Evolutionary conservation across 2,113 vertebrate genomes (phyloP).

Genomic region (human (Homo sapiens)): GRCh38 chr3:135848001-135848500

Average conservation of each 20-base stretch:
- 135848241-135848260: background rate
- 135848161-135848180: background rate
- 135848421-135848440: conserved; percentile 29
- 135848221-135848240: background rate
- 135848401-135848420: background rate
- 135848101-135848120: conserved; percentile 19
- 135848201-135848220: background rate
- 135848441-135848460: conserved; percentile 19
- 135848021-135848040: background rate
- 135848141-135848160: background rate
- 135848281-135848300: background rate
- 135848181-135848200: background rate
- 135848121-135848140: background rate
- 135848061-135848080: conserved; percentile 11
- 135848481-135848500: background rate
- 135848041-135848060: background rate
- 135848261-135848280: background rate
- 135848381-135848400: conserved; percentile 25
- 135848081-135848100: background rate
- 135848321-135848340: background rate
- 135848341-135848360: background rate
- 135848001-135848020: background rate
- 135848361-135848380: background rate
- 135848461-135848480: background rate
- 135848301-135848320: conserved; percentile 21